phyloP scores from a whole-genome alignment of 1,140 invertebrate species.

The Ostrea denselamellosa region DNA sequence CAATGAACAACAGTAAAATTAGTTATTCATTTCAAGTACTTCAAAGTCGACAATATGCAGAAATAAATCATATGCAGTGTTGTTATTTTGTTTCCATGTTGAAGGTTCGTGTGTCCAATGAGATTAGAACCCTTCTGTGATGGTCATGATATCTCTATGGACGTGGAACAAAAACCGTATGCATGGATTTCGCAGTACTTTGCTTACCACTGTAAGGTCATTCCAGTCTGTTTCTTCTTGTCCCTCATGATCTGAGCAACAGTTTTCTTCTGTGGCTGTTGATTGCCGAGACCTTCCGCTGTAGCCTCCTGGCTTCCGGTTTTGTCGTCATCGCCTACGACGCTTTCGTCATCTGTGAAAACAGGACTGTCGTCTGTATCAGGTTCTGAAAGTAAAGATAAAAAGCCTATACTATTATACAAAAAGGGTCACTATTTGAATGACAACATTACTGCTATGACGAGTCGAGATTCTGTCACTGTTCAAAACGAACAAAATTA shows the following conservation, averaged over 20 bases:
- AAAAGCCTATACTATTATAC: neutral
- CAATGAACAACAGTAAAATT: conserved; percentile 17
- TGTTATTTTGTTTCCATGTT: neutral
- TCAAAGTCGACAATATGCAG: neutral
- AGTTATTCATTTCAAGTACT: neutral
- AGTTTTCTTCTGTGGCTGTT: conserved; percentile 71
- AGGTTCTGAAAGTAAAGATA: conserved; percentile 54
- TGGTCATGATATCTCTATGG: neutral
- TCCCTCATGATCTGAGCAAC: conserved; percentile 76
- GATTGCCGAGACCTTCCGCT: conserved; percentile 56
- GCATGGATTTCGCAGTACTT: neutral
- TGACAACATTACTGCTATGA: too few relatives aligned
- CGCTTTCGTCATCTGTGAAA: conserved; percentile 68
- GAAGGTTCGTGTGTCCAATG: neutral
- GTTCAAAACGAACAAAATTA: too few relatives aligned
- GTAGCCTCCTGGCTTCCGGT: conserved; percentile 49
- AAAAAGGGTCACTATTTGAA: too few relatives aligned
- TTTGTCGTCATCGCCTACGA: conserved; percentile 67
- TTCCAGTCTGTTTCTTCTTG: conserved; percentile 75
- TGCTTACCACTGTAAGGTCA: conserved; percentile 74
- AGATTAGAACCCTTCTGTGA: neutral
- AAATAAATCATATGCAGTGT: neutral
- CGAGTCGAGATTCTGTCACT: too few relatives aligned
- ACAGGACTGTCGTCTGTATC: conserved; percentile 60
- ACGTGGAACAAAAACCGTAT: neutral